Base-by-base conservation (phyloP, 2,113 vertebrate genomes). In the Nothocercus julius region DNA sequence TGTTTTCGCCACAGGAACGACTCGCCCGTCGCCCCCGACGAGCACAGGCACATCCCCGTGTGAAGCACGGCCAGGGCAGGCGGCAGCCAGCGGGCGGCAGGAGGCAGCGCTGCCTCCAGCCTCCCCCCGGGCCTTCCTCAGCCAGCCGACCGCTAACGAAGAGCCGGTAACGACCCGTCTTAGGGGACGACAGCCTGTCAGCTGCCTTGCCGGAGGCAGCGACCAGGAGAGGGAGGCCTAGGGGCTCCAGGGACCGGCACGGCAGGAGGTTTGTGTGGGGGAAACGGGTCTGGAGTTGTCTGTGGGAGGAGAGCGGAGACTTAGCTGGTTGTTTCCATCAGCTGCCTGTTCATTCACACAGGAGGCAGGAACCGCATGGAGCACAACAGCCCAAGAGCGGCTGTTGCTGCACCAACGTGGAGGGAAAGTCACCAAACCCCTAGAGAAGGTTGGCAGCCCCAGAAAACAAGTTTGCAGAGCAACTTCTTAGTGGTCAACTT, bases 1-100 rank as follows among this genome's bases (percentile, higher is more conserved):
- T 89, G 84, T 85, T 90, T 93, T 94, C 84, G 82, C 92, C 80
- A 61, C 61, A 68, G 82, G 66, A 90, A 93, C 79, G 89, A 79
- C 4, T 91, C 84, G 89, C 92, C 61, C 68, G 81, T 89, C 80
- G 82, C 56, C 82, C 72, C 83, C 83, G 92, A 87, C 81, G 82
- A 61, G 80, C 90, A 93, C 74, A 79, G 4, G 40, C 84, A 36
- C 20, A 69, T 85, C 93, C 88, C 40, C 79, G 82, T 49, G 45
- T 58, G 53, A 73, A 85, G 54, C 12, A 13, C 2, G 69, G 93
- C 47, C 88, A 80, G 82, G 83, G 53, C 30, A 47, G 68, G 80
- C 90, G 85, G 15, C 58, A 78, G 68, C 16, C 49, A 34, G 32
- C 14, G 49, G 72, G 66, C 69, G 85, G 44, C 90, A 69, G 74